Percentiles rank a stretch among this genome's conserved stretches.
These are phyloP conservation scores for Erebia aethiops DNA, from an alignment of 2,888 invertebrate genomes.

Conservation along the genomic window DNA sequence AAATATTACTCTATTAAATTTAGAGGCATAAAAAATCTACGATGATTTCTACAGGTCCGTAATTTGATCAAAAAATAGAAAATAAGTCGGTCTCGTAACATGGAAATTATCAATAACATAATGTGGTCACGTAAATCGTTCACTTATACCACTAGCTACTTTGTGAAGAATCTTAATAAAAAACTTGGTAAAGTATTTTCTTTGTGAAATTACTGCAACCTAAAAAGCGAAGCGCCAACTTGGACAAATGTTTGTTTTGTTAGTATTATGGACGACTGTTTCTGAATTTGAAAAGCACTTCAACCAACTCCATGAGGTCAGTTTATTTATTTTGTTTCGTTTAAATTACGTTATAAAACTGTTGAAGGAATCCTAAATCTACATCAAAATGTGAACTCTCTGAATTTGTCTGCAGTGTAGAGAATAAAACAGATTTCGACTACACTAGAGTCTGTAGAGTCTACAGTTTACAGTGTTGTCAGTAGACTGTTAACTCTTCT, in stretches of 20 bases:
- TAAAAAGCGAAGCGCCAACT: constrained; percentile 8
- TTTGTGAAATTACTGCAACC: constrained; percentile 19
- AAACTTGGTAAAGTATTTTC: not conserved
- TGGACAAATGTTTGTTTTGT: not conserved
- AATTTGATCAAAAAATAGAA: not conserved
- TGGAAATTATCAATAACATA: constrained; percentile 13
- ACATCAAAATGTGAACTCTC: not conserved
- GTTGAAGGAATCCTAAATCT: not conserved
- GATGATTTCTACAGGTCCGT: not conserved
- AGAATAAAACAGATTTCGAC: no score
- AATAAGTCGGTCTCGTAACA: constrained; percentile 6
- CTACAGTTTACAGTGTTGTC: no score
- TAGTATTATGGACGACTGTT: not conserved
- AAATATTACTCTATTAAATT: no score
- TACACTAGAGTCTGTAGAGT: no score
- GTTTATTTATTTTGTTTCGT: not conserved
- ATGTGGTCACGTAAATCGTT: constrained; percentile 19
- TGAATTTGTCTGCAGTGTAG: not conserved
- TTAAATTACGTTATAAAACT: not conserved
- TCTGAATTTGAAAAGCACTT: not conserved
- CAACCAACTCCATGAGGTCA: not conserved
- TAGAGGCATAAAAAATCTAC: no score
- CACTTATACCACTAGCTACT: not conserved
- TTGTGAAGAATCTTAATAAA: constrained; percentile 10
- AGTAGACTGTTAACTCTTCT: no score